Base-by-base conservation (phyloP, 1,140 invertebrate genomes). In the Heliconius himera region DNA sequence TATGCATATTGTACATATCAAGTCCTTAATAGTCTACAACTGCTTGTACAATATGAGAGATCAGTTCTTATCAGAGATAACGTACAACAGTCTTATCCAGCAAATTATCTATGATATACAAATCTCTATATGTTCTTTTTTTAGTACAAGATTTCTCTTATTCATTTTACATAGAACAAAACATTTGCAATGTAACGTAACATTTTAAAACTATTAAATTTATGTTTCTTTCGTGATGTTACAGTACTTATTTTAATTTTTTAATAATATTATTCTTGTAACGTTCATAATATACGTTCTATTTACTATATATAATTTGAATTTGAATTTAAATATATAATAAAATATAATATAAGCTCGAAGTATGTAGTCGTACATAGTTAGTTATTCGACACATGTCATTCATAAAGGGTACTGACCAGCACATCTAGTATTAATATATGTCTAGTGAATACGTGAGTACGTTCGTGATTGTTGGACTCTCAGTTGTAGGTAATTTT, bases 51-150 rank as follows among this genome's bases (percentile, higher is more conserved):
- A 26, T 70, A 49, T 36, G 70, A 81, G 51, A 89, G 88, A 89
- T 90, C 86, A 84, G 82, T 54, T 76, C 79, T 90, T 91, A 90
- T 91, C 89, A 88, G 70, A 84, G 91, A 91, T 92, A 92, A 80
- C 78, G 74, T 77, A 73, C 77, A 76, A 83, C 82, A 81, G 81
- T 83, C 83, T 91, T 92, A 90, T 91, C 89, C 87, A 77, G 79
- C 73, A 75, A 82, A 70, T 66, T 80, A 76, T 76, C 79, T 60
- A 6, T 49, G 38, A 73, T 73, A 78, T 70, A 66, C 60, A 38
- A 74, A 76, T 54, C 60, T 38, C 9, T 70, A 76, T n/a, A n/a
- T n/a, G 8, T 76, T 76, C 74, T 70, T 70, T 76, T 76, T 41
- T 70, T 76, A 70, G 38, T 46, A 26, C n/a, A 70, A 29, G 11